phyloP scores from a whole-genome alignment of 2,113 vertebrate genomes.

The Pithys albifrons region DNA sequence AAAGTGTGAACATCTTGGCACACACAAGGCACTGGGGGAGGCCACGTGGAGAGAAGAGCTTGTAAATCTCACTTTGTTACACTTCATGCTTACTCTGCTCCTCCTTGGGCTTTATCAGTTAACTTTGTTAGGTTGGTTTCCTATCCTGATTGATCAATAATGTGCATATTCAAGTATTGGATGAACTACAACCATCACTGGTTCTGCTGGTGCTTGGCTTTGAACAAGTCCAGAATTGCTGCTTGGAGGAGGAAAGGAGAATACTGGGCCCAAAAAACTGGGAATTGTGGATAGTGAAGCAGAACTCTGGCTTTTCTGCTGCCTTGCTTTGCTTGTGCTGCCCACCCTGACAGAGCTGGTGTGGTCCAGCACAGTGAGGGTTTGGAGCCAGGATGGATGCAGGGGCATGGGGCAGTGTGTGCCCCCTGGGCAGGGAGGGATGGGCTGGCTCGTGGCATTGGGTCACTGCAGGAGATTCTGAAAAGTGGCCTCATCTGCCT shows the following conservation, averaged over 20 bases:
- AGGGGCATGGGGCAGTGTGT: rapidly evolving
- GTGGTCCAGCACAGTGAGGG: rapidly evolving
- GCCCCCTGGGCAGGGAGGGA: neutral
- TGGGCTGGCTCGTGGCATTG: neutral
- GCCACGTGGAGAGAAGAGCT: neutral
- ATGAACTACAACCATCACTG: neutral
- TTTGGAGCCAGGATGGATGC: neutral
- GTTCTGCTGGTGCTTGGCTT: neutral
- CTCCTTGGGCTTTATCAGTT: neutral
- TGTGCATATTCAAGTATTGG: neutral
- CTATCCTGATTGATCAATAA: neutral
- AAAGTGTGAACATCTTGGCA: neutral
- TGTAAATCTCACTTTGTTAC: neutral
- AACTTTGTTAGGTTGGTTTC: neutral
- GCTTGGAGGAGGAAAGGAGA: neutral
- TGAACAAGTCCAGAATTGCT: neutral
- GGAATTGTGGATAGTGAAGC: neutral
- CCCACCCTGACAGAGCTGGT: neutral
- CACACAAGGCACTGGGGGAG: neutral
- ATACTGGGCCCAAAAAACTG: neutral
- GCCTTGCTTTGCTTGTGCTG: neutral
- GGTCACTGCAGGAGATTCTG: neutral
- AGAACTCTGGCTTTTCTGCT: neutral
- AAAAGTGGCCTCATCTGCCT: neutral
- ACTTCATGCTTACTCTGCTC: neutral